Percentiles rank a stretch among this genome's conserved stretches.
These are phyloP conservation scores for Coenonympha glycerion DNA, from an alignment of 2,888 invertebrate species.

Conservation along the genomic window DNA sequence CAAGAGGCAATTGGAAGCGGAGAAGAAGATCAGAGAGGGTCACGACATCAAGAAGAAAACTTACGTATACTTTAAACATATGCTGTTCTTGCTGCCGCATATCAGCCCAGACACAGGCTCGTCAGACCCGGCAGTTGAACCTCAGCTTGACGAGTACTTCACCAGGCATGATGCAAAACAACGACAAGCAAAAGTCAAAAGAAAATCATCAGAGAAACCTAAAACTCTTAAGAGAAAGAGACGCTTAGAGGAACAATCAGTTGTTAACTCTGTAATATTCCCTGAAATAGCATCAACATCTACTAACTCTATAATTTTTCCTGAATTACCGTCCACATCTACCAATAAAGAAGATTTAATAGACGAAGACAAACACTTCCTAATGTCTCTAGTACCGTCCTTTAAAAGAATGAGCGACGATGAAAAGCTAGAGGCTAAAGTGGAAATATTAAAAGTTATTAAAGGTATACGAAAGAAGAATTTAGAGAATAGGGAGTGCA, in stretches of 20 bases:
- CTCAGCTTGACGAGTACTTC: constrained; percentile 25
- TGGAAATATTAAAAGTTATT: constrained; percentile 45
- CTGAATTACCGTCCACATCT: not conserved
- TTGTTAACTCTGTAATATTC: not conserved
- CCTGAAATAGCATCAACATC: not conserved
- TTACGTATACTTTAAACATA: constrained; percentile 45
- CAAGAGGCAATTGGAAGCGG: constrained; percentile 36
- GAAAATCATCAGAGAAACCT: not conserved
- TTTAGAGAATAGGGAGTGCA: not conserved
- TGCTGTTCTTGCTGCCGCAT: constrained; percentile 42
- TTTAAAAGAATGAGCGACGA: constrained; percentile 42
- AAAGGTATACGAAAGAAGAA: constrained; percentile 28
- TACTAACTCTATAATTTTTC: not conserved
- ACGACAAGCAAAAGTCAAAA: too few relatives aligned
- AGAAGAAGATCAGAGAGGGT: constrained; percentile 34
- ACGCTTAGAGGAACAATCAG: not conserved
- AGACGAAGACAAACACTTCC: constrained; percentile 44
- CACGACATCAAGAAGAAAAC: constrained; percentile 33
- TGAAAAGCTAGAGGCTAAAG: constrained; percentile 42
- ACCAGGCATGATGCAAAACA: too few relatives aligned
- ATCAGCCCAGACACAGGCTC: constrained; percentile 21
- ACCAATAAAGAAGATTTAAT: constrained; percentile 17
- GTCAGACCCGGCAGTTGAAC: constrained; percentile 16
- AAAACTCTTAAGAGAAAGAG: not conserved
- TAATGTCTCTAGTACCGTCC: constrained; percentile 43